These are phyloP conservation scores for Lypha dubia DNA, from an alignment of 2,888 invertebrate genomes.

Conservation along the genomic window DNA sequence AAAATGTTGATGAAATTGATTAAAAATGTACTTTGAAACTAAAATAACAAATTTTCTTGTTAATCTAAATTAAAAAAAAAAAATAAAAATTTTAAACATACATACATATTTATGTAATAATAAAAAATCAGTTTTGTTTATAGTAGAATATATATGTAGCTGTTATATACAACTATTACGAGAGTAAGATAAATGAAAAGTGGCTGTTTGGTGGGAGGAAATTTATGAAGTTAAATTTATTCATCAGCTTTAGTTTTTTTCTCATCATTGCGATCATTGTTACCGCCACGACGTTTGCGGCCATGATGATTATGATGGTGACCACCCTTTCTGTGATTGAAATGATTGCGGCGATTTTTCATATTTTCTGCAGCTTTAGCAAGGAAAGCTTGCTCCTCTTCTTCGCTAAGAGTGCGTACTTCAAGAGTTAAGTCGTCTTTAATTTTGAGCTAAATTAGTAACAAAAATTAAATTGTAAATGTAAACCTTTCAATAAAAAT, in stretches of 20 bases:
- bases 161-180: neutral
- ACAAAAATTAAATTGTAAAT: neutral
- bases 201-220: constrained; percentile 36
- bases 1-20: neutral
- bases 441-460: constrained; percentile 79
- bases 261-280: constrained; percentile 77
- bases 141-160: constrained; percentile 1
- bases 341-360: constrained; percentile 85
- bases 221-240: constrained; percentile 28
- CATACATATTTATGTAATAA: neutral
- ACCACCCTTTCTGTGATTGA: constrained; percentile 79
- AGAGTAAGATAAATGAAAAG: constrained; percentile 38
- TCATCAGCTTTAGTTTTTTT: constrained; percentile 72
- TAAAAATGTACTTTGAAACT: constrained; percentile 18
- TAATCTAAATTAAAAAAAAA: constrained; percentile 39
- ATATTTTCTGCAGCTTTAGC: constrained; percentile 87
- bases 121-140: constrained; percentile 18
- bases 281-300: constrained; percentile 80
- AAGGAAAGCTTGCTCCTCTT: constrained; percentile 88
- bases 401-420: constrained; percentile 87
- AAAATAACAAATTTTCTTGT: neutral
- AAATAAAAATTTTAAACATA: constrained; percentile 32
- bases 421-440: constrained; percentile 84
- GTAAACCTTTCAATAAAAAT: neutral
- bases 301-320: constrained; percentile 76